Conservation (phyloP, 2,888 invertebrate species). For the Drosophila leonis region DNA sequence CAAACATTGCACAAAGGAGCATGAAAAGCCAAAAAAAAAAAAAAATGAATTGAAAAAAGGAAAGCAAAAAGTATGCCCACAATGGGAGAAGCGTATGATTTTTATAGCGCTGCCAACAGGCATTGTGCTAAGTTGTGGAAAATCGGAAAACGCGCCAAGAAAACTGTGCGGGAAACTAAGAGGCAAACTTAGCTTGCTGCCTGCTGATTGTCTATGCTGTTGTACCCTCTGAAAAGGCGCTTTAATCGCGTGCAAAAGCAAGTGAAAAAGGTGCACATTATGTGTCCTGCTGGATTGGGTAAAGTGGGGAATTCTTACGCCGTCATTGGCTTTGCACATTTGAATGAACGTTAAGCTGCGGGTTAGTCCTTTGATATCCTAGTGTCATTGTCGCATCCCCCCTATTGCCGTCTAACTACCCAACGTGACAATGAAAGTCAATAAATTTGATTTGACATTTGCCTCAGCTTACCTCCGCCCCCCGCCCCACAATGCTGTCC, state of each 20-base stretch:
- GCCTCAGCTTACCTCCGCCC: conserved; percentile 22
- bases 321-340: conserved; percentile 78
- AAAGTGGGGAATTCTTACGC: conserved; percentile 13
- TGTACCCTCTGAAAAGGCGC: conserved; percentile 48
- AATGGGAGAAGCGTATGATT: conserved; percentile 69
- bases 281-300: conserved; percentile 2
- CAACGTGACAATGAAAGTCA: conserved; percentile 73
- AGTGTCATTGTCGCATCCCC: conserved; percentile 37
- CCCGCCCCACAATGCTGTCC: neutral
- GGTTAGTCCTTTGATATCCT: conserved; percentile 42
- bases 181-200: conserved; percentile 33
- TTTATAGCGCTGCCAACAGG: conserved; percentile 65
- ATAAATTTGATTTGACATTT: conserved; percentile 80
- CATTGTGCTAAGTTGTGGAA: conserved; percentile 64
- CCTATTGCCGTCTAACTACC: conserved; percentile 15
- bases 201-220: conserved; percentile 64
- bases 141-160: conserved; percentile 26
- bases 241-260: conserved; percentile 68
- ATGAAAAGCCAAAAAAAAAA: conserved; percentile 21
- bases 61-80: conserved; percentile 1
- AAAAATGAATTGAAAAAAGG: neutral
- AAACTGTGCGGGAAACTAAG: conserved; percentile 15
- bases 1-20: conserved; percentile 68
- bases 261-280: conserved; percentile 62
- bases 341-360: conserved; percentile 65